A percentile compares a stretch with the other conserved stretches of the same genome.
These are phyloP conservation scores for Pseudeuparius sepicola DNA, from an alignment of 2,888 invertebrate genomes.

Conservation along the genomic window DNA sequence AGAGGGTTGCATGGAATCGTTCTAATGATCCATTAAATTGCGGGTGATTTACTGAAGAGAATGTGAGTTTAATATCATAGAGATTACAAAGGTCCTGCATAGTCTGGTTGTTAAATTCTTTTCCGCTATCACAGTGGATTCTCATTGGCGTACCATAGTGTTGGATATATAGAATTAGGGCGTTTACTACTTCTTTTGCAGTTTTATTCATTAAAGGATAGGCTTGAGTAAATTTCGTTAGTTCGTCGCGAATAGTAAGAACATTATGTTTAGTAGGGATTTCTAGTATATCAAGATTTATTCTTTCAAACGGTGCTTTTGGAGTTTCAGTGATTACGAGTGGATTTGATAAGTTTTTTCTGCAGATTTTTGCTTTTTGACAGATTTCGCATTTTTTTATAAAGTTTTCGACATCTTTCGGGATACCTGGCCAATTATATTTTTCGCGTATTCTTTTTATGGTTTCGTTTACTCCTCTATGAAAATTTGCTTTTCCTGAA, in stretches of 20 bases:
- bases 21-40: constrained; percentile 15
- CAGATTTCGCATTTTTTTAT: no score
- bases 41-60: constrained; percentile 11
- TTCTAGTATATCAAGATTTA: constrained; percentile 16
- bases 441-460: no score
- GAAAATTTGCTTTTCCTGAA: no score
- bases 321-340: constrained; percentile 14
- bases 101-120: constrained; percentile 16
- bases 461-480: no score
- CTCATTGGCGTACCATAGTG: constrained; percentile 13
- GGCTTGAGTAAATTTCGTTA: constrained; percentile 11
- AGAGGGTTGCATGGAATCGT: constrained; percentile 17
- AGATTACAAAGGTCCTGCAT: constrained; percentile 14
- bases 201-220: constrained; percentile 12
- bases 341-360: no score
- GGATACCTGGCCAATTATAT: no score
- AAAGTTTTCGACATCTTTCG: no score
- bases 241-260: constrained; percentile 10
- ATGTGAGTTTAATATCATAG: constrained; percentile 15
- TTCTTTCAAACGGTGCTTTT: constrained; percentile 13
- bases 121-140: constrained; percentile 15
- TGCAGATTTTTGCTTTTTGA: no score
- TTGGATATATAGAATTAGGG: constrained; percentile 13
- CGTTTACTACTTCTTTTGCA: constrained; percentile 10
- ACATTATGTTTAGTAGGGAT: constrained; percentile 13